A percentile compares a stretch with the other conserved stretches of the same genome.
phyloP scores from a whole-genome alignment of 1,140 invertebrate species.

The Charaxes varanes region DNA sequence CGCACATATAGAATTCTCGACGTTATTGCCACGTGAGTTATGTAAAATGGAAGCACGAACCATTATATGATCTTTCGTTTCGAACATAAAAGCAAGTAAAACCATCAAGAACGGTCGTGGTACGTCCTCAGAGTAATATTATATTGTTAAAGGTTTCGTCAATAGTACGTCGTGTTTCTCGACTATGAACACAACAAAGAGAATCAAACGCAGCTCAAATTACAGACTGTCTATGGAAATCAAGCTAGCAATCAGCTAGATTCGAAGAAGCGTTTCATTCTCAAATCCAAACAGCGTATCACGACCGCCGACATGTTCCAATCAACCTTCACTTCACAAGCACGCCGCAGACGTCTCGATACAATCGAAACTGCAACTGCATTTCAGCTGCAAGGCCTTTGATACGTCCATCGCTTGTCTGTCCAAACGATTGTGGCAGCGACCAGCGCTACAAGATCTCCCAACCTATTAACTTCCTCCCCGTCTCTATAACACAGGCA shows the following conservation, averaged over 20 bases:
- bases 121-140: too few species aligned
- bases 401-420: conserved; percentile 72
- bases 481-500: too few species aligned
- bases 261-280: conserved; percentile 37
- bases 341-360: conserved; percentile 63
- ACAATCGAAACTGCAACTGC: conserved; percentile 68
- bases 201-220: conserved; percentile 13
- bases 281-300: conserved; percentile 51
- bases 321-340: conserved; percentile 56
- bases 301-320: conserved; percentile 56
- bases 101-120: too few species aligned
- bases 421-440: conserved; percentile 57
- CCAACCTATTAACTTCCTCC: conserved; percentile 26
- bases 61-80: too few species aligned
- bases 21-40: too few species aligned
- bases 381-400: conserved; percentile 63
- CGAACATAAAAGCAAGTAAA: too few species aligned
- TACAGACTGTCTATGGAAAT: conserved; percentile 14
- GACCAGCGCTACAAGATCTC: conserved; percentile 39
- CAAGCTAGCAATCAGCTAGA: conserved; percentile 15
- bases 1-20: too few species aligned
- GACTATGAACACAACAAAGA: too few species aligned
- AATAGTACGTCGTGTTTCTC: too few species aligned
- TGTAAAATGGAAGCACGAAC: too few species aligned
- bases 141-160: too few species aligned